Conservation (phyloP, 1,140 invertebrate genomes). For the Drosophila kikkawai region DNA sequence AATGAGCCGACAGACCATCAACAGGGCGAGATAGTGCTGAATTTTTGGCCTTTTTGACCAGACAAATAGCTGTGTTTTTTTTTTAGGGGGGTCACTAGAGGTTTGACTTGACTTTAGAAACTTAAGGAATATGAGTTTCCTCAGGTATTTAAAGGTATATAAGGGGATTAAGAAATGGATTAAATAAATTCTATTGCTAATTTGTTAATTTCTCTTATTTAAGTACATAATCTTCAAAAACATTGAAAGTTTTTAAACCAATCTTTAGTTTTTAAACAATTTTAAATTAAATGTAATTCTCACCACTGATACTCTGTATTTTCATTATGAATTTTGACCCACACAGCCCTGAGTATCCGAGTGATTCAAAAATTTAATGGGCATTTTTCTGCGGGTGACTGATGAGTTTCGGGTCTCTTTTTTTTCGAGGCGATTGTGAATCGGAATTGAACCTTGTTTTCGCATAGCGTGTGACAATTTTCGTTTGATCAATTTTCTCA, state of each 20-base stretch:
- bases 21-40: slow-evolving; percentile 11
- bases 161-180: no score
- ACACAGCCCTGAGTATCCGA: slow-evolving; percentile 6
- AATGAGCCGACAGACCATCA: slow-evolving; percentile 57
- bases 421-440: slow-evolving; percentile 20
- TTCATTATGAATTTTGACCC: slow-evolving; percentile 1
- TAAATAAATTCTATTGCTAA: no score
- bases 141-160: not conserved
- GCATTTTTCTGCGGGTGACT: slow-evolving; percentile 36
- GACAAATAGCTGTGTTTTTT: not conserved
- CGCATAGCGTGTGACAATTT: slow-evolving; percentile 76
- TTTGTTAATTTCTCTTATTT: not conserved
- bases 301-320: not conserved
- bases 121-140: not conserved
- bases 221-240: not conserved
- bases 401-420: slow-evolving; percentile 23
- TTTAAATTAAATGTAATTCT: no score
- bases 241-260: not conserved
- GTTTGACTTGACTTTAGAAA: not conserved
- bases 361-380: slow-evolving; percentile 4
- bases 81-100: not conserved
- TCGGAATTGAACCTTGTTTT: slow-evolving; percentile 52
- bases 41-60: slow-evolving; percentile 19
- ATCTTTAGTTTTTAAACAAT: not conserved
- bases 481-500: slow-evolving; percentile 45